Conservation (phyloP, 2,797 vertebrate species). For the Paramormyrops hopkinsi region DNA sequence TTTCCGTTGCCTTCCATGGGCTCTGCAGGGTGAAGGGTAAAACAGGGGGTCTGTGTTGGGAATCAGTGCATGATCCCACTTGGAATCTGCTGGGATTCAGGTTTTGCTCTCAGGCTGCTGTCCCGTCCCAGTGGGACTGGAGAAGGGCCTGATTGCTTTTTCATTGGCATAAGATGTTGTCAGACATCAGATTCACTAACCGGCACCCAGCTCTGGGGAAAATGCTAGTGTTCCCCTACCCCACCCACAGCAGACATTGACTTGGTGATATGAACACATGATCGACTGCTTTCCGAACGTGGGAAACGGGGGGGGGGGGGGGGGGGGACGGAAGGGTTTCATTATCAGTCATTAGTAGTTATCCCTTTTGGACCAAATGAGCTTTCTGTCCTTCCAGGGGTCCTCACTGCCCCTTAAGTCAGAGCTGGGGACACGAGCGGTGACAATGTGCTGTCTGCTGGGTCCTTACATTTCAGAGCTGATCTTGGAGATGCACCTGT, state of each 20-base stretch:
- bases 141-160: slow-evolving; percentile 33
- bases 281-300: background rate
- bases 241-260: slow-evolving; percentile 1
- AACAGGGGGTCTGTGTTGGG: slow-evolving; percentile 27
- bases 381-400: background rate
- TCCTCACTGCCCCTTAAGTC: background rate
- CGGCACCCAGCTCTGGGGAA: slow-evolving; percentile 31
- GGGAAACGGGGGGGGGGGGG: background rate
- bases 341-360: background rate
- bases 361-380: background rate
- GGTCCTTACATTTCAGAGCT: background rate
- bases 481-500: background rate
- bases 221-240: background rate
- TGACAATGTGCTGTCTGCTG: background rate
- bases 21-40: background rate
- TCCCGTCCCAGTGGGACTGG: slow-evolving; percentile 49
- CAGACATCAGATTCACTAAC: slow-evolving; percentile 38
- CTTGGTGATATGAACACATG: slow-evolving; percentile 1
- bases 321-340: background rate
- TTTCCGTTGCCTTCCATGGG: background rate
- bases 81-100: background rate
- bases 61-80: slow-evolving; percentile 26
- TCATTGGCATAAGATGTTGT: slow-evolving; percentile 59
- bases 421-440: background rate
- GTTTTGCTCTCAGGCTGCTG: slow-evolving; percentile 35